Conservation (phyloP, 2,888 invertebrate genomes). For the Trissolcus japonicus region DNA sequence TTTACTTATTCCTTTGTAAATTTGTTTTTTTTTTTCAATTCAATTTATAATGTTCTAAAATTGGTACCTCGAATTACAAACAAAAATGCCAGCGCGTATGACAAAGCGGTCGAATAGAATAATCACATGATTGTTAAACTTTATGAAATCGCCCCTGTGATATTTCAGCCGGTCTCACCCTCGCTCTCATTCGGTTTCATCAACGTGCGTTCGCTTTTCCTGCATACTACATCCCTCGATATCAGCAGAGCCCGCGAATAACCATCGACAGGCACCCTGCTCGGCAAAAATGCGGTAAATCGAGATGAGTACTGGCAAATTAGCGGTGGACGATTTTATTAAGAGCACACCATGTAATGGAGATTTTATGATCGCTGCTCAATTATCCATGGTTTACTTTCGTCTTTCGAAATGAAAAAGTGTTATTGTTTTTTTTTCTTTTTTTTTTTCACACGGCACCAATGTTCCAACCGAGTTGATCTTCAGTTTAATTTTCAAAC, state of each 20-base stretch:
- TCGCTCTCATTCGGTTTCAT: constrained; percentile 61
- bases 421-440: constrained; percentile 5
- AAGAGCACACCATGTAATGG: constrained; percentile 65
- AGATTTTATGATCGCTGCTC: constrained; percentile 69
- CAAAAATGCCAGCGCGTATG: constrained; percentile 50
- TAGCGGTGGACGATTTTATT: constrained; percentile 71
- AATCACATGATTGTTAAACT: constrained; percentile 68
- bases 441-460: no score
- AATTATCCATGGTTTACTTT: constrained; percentile 67
- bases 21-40: no score
- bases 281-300: constrained; percentile 67
- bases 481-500: no score
- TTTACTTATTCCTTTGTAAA: no score
- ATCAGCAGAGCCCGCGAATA: constrained; percentile 53
- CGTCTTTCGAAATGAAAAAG: constrained; percentile 37
- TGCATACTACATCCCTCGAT: constrained; percentile 44
- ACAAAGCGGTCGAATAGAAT: constrained; percentile 60
- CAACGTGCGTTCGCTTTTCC: constrained; percentile 19
- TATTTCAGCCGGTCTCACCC: constrained; percentile 58
- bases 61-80: constrained; percentile 39
- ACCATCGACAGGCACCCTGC: constrained; percentile 54
- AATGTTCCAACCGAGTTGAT: no score
- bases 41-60: background rate
- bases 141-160: constrained; percentile 60
- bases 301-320: constrained; percentile 67